Evolutionary conservation across 2,888 invertebrate species (phyloP), one percentile per base, ranked within the genome.

Genomic region (Cantharis rufa): DNA sequence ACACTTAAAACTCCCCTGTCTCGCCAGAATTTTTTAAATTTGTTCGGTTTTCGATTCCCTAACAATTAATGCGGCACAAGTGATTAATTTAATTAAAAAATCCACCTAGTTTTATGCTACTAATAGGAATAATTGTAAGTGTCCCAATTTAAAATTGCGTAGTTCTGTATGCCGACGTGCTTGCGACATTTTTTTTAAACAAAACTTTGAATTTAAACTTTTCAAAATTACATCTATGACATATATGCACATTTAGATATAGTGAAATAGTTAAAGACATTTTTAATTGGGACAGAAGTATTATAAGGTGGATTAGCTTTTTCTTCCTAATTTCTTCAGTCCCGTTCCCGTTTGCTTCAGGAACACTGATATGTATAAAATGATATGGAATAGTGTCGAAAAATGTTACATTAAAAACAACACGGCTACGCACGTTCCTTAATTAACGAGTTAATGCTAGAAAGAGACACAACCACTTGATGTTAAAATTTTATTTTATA

Each of bases 1-100:
- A 28, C 70, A 32, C 28, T 71, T 24, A 24, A 71, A 71, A 81
- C 79, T 81, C 80, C 80, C 80, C 83, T 86, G 85, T 85, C 84
- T 84, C 84, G 80, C 81, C 18, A 13, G 15, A 27, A 63, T 18
- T 69, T 68, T 70, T 69, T 81, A 82, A 82, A 81, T 75, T 77
- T 62, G 69, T 27, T 70, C 74, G 71, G 70, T 74, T 79, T 73
- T 75, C 62, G 71, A 70, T 66, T 81, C 62, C 61, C 72, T 75
- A 76, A 77, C 83, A 85, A 84, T 86, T 85, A 86, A 81, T 86
- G 86, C 87, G 86, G 86, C 86, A 86, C 86, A 81, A 83, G 82
- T 85, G 85, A 85, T 85, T 75, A 66, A 76, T 75, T 77, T 81
- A 80, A 24, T 24, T 5, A 73, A 77, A 79, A n/a, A 78, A 82